These are phyloP conservation scores for Stenichneumon culpator DNA, from an alignment of 2,888 invertebrate genomes.

Conservation along the genomic window DNA sequence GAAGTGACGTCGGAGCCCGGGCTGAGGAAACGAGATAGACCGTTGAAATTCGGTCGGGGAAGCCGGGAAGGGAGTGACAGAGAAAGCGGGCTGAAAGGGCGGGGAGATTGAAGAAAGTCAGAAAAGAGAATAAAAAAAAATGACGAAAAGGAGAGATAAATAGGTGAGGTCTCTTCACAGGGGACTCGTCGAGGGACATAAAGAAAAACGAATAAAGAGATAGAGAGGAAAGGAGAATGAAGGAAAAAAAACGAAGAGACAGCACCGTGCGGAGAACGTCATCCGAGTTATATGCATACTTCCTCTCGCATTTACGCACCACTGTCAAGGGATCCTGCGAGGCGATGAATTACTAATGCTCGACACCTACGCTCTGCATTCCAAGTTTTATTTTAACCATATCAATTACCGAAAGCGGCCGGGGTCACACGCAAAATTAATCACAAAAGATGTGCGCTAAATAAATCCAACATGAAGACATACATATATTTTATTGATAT, in stretches of 20 bases:
- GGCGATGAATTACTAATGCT: constrained; percentile 65
- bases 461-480: too few species aligned
- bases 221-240: constrained; percentile 10
- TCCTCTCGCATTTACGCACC: constrained; percentile 60
- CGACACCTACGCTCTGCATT: constrained; percentile 29
- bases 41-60: constrained; percentile 58
- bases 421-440: too few species aligned
- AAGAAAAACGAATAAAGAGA: constrained; percentile 29
- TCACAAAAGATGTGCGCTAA: too few species aligned
- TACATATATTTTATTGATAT: too few species aligned
- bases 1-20: constrained; percentile 64
- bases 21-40: constrained; percentile 45
- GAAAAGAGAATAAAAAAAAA: constrained; percentile 57
- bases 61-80: constrained; percentile 55
- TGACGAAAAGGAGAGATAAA: constrained; percentile 55
- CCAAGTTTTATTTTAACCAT: neutral
- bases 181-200: constrained; percentile 48
- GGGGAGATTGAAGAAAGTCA: constrained; percentile 59
- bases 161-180: constrained; percentile 54
- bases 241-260: constrained; percentile 15
- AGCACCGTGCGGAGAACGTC: constrained; percentile 38
- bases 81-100: neutral
- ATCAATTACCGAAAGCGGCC: neutral
- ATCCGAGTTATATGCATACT: constrained; percentile 33
- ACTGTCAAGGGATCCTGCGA: constrained; percentile 37